Percentiles rank a stretch among this genome's conserved stretches.
Conservation (phyloP, 2,797 vertebrate genomes). For the Leontopithecus rosalia region DNA sequence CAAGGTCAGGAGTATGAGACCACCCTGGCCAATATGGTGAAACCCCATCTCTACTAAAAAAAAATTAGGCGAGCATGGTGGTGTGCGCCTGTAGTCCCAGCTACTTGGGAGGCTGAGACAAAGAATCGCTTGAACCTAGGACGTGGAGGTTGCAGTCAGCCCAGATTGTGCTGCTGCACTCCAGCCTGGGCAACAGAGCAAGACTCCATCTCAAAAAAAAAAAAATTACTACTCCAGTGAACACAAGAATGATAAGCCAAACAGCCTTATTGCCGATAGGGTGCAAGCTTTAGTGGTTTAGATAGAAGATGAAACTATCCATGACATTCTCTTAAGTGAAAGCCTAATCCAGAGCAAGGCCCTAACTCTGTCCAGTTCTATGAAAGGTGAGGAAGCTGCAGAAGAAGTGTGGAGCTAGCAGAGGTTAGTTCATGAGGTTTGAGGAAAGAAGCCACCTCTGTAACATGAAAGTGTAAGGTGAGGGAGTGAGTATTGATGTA, state of each 20-base stretch:
- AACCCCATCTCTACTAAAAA: too few relatives aligned
- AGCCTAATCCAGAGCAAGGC: not conserved
- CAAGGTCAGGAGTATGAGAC: too few relatives aligned
- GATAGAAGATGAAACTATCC: not conserved
- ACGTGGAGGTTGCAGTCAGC: too few relatives aligned
- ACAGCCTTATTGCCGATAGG: not conserved
- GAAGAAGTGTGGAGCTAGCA: not conserved
- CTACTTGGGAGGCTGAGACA: too few relatives aligned
- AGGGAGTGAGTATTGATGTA: not conserved
- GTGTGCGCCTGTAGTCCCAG: too few relatives aligned
- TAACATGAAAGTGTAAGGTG: not conserved
- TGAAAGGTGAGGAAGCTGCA: not conserved
- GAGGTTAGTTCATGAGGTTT: not conserved
- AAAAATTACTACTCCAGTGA: not conserved
- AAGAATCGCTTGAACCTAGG: too few relatives aligned
- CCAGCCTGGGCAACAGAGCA: too few relatives aligned
- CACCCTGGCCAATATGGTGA: too few relatives aligned
- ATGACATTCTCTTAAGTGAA: not conserved
- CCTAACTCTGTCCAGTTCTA: not conserved
- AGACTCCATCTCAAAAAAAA: too few relatives aligned
- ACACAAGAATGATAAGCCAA: not conserved
- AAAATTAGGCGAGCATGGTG: too few relatives aligned
- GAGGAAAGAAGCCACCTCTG: not conserved
- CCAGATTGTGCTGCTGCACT: too few relatives aligned
- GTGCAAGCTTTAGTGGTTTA: too few relatives aligned